Base-by-base conservation (phyloP, 1,140 invertebrate species). In the Zaprionus tsacasi region DNA sequence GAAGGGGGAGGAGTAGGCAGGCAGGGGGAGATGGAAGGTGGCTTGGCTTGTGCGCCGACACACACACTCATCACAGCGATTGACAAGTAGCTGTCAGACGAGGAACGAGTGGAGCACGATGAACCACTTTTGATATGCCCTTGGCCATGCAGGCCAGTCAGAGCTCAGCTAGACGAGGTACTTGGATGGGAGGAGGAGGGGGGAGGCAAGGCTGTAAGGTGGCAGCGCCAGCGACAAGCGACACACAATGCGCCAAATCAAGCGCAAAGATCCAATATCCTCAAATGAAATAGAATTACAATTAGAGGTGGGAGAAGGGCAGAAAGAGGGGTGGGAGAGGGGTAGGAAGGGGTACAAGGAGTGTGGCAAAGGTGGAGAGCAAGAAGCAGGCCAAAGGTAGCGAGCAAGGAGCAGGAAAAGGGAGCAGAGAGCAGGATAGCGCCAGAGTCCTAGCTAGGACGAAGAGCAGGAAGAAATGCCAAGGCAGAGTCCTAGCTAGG, bases 31-130 rank as follows among this genome's bases (percentile, higher is more conserved):
- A 10, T 58, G 35, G 13, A 4, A 15, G 6, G 3, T 13, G 50
- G n/a, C 40, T 54, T 48, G 54, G 61, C 59, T 61, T 73, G 65
- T 68, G 57, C 30, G n/a, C 40, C 8, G 54, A 40, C 45, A 63
- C 79, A 63, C 79, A 77, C 79, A 86, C 78, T 86, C 82, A 86
- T 86, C 82, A 88, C 50, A 65, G 68, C 85, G 78, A 85, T 89
- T 89, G 85, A 89, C 85, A 89, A 89, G 85, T 89, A 79, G 81
- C 81, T 89, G 85, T 89, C 85, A 89, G 78, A 82, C 78, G 67
- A n/a, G n/a, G 45, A 58, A 30, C 27, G 27, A 74, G 70, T 21
- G 58, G 69, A 70, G 70, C 21, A 72, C 73, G 69, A 70, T 77
- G 79, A 72, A 82, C 65, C 76, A 79, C 82, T 87, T 82, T 88